Base-by-base conservation (phyloP, 2,888 invertebrate species). In the Hypercompe scribonia region DNA sequence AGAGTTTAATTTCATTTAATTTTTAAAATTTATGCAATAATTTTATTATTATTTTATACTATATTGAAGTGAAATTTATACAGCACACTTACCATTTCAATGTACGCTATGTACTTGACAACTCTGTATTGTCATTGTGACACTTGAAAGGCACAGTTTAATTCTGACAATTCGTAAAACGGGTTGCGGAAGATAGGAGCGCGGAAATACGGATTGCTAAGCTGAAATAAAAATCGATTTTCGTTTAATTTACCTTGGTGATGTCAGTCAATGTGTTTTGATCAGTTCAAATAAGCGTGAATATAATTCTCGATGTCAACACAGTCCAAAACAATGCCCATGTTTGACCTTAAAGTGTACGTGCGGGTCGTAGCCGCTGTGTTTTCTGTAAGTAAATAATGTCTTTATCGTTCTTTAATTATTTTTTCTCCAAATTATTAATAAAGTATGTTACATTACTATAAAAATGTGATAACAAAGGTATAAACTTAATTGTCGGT, bases 301-400 rank as follows among this genome's bases (percentile, higher is more conserved):
- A 73, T 78, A 65, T 34, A 71, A 75, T 74, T 72, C 85, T 90
- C 88, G 79, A 93, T 93, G 93, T 93, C 93, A 78, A 92, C 87
- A 75, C 92, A 93, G 84, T 91, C 91, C 58, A 93, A 92, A 87
- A 91, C 88, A 81, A 94, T 94, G 93, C 93, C 94, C 67, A 79
- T 86, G 84, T 84, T 95, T 76, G 94, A 95, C 77, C 85, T 94
- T 75, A 94, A 92, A 87, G 90, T 93, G 84, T 95, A 92, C 81
- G 90, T 95, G 70, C 88, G 92, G 81, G 90, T 94, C 71, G 93
- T 94, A 13, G 95, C 94, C 33, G 92, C 91, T 61, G 93, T 94
- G 64, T 95, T 95, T 89, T 92, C 92, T 77, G 95, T 95, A 88
- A 92, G 93, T 92, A 84, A 82, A 85, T 82, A 78, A 36, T 58